phyloP scores from a whole-genome alignment of 1,140 invertebrate species.

The Paraescarpia echinospica region DNA sequence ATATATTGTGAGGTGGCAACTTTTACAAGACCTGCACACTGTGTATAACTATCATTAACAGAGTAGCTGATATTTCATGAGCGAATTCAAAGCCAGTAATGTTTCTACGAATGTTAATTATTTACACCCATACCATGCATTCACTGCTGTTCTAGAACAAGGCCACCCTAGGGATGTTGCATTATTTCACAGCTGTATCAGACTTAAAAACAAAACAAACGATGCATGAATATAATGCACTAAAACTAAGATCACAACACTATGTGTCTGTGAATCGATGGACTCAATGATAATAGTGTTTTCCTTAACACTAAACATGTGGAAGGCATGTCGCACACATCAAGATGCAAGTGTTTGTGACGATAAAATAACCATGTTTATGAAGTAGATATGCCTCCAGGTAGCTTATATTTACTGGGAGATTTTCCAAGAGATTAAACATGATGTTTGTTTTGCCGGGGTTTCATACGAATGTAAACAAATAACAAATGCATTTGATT shows the following conservation, averaged over 20 bases:
- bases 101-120: not conserved
- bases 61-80: not conserved
- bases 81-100: not conserved
- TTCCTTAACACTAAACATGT: not conserved
- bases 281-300: not conserved
- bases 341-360: not conserved
- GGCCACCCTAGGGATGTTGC: not conserved
- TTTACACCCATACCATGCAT: not conserved
- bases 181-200: not conserved
- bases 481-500: not conserved
- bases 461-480: not conserved
- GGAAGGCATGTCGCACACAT: not conserved
- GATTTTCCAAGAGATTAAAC: not conserved
- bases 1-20: not conserved
- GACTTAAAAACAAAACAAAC: not conserved
- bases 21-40: not conserved
- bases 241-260: not conserved
- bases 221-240: not conserved
- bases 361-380: not conserved
- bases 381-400: not conserved
- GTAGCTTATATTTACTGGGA: not conserved
- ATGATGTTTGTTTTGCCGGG: not conserved
- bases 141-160: not conserved
- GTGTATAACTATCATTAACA: too few species aligned
- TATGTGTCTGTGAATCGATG: not conserved